These are phyloP conservation scores for Prochilodus magdalenae DNA, from an alignment of 2,113 vertebrate genomes.

Conservation along the genomic window DNA sequence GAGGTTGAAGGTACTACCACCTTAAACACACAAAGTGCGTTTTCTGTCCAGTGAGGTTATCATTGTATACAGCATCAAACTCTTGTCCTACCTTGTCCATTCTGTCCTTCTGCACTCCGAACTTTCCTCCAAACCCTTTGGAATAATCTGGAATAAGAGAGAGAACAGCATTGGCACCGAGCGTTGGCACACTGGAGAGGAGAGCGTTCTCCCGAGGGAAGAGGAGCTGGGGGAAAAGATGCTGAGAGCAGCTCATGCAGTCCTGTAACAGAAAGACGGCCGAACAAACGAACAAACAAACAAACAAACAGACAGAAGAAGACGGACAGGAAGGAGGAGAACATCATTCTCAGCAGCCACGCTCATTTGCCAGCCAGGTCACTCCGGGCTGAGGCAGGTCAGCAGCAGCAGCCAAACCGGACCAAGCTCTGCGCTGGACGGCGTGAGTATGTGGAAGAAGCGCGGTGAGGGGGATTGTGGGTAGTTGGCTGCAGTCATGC, in stretches of 20 bases:
- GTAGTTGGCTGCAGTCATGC: not conserved
- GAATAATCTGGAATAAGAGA: conserved; percentile 85
- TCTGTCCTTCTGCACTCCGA: conserved; percentile 91
- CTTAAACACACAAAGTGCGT: too few relatives aligned
- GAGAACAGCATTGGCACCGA: not conserved
- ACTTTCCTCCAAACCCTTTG: conserved; percentile 95
- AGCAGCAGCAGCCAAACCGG: not conserved
- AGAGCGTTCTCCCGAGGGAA: not conserved
- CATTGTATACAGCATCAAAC: too few relatives aligned
- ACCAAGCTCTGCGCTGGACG: not conserved
- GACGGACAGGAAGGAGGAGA: not conserved
- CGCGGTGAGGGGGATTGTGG: not conserved
- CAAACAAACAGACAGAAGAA: not conserved
- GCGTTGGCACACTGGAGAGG: not conserved
- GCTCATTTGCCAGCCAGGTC: not conserved
- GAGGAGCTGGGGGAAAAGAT: not conserved
- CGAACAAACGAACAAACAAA: not conserved
- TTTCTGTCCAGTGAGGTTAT: too few relatives aligned
- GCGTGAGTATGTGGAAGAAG: too few relatives aligned
- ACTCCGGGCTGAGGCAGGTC: not conserved
- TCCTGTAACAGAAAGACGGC: conserved; percentile 35
- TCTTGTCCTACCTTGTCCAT: conserved; percentile 91
- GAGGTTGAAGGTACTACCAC: too few relatives aligned
- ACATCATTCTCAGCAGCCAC: conserved; percentile 19
- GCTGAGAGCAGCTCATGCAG: conserved; percentile 59